Percentiles rank a stretch among this genome's conserved stretches.
Evolutionary conservation across 1,140 invertebrate genomes (phyloP).

Genomic region (Drosophila lini): DNA sequence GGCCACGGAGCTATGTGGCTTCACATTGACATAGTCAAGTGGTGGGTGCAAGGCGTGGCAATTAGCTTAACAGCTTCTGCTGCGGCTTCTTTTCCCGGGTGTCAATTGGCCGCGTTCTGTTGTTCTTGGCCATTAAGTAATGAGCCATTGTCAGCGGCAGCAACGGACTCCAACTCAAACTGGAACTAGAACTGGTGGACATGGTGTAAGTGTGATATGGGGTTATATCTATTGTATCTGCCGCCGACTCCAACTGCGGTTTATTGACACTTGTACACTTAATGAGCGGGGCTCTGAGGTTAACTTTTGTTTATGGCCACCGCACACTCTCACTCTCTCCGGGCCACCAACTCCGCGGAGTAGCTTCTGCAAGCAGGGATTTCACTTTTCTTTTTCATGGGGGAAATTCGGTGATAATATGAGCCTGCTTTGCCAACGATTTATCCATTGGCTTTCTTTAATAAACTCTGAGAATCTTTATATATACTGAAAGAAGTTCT

Average conservation of each 20-base stretch:
- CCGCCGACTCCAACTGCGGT: conserved; percentile 52
- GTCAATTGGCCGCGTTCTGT: conserved; percentile 60
- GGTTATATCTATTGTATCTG: conserved; percentile 12
- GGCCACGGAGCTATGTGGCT: conserved; percentile 28
- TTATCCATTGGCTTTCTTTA: not conserved
- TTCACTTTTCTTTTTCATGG: conserved; percentile 58
- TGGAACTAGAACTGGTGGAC: conserved; percentile 12
- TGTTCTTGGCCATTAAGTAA: conserved; percentile 75
- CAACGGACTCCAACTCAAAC: conserved; percentile 19
- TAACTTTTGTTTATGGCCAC: conserved; percentile 49
- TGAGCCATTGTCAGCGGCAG: conserved; percentile 66
- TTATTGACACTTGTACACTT: conserved; percentile 78
- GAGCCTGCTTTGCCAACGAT: not conserved
- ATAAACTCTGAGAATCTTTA: not conserved
- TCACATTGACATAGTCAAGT: conserved; percentile 73
- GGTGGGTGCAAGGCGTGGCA: conserved; percentile 67
- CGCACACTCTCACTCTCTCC: conserved; percentile 45
- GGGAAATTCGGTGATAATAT: conserved; percentile 13
- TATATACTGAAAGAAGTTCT: not conserved
- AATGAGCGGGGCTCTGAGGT: conserved; percentile 62
- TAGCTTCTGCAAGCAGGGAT: conserved; percentile 22
- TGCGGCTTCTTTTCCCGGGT: conserved; percentile 47
- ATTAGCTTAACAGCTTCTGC: conserved; percentile 80
- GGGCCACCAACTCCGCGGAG: conserved; percentile 7
- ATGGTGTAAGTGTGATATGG: conserved; percentile 7